Conservation (phyloP, 2,888 invertebrate species). For the Antitype chi region DNA sequence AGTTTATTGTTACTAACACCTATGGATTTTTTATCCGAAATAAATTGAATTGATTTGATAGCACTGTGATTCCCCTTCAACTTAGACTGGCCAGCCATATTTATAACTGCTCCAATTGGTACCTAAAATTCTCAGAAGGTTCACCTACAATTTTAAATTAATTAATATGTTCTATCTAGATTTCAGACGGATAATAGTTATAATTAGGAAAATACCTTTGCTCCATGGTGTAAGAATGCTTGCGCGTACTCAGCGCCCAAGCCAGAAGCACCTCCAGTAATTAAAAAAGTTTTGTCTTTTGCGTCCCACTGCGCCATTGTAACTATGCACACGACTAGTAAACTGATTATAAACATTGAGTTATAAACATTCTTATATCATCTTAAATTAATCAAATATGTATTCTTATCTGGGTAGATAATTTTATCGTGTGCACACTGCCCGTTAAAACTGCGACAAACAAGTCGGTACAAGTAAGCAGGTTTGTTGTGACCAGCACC, state of each 20-base stretch:
- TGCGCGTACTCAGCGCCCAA: constrained; percentile 74
- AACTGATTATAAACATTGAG: not conserved
- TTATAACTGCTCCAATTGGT: not conserved
- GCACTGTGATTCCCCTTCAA: not conserved
- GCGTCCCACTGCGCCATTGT: constrained; percentile 43
- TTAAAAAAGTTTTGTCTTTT: constrained; percentile 72
- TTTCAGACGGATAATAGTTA: not conserved
- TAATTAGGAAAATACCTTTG: constrained; percentile 67
- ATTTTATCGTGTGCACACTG: constrained; percentile 12
- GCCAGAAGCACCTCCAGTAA: constrained; percentile 78
- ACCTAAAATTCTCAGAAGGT: not conserved
- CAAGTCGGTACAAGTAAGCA: not conserved
- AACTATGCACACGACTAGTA: not conserved
- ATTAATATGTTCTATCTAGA: not conserved
- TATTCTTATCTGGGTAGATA: constrained; percentile 16
- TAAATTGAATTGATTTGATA: no score
- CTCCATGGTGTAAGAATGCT: constrained; percentile 72
- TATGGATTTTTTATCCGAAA: no score
- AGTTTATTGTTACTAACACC: no score
- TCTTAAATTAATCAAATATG: not conserved
- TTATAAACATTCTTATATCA: not conserved
- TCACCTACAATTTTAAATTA: not conserved
- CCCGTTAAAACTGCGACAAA: not conserved
- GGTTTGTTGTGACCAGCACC: no score
- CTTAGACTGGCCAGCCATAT: not conserved